Base-by-base conservation (phyloP, 1,140 invertebrate species). In the Zaprionus nigranus region DNA sequence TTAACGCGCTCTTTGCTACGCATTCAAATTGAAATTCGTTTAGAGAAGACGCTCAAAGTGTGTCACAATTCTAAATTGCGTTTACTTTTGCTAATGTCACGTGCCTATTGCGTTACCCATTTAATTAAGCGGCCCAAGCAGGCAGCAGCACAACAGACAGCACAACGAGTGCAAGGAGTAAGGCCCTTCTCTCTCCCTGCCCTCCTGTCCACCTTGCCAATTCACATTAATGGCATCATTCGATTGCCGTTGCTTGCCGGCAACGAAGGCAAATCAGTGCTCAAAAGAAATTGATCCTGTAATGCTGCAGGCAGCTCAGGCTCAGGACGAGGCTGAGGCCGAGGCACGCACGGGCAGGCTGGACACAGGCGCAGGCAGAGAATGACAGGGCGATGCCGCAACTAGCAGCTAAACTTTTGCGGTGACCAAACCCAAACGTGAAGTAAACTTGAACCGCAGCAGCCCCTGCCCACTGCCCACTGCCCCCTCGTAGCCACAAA, bases 11-110 rank as follows among this genome's bases (percentile, higher is more conserved):
- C 75, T 83, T 62, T 51, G 24, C 34, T 11, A 24, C 49, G 15
- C 57, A 62, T 75, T 26, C 24, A 49, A 61, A 46, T 46, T 57
- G 28, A 58, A 40, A 46, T 56, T 54, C 59, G 17, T 38, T 56
- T 46, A 26, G 36, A 63, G 26, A 56, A 61, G 54, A 51, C 68
- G n/a, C 49, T 65, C 30, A 36, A 87, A 78, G 68, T 88, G 85
- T 85, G 85, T 79, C 85, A 87, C 78, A 90, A 78, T 81, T 78
- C 58, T 57, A 80, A 81, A 78, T 79, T 75, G 83, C 81, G 74
- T 79, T 86, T 65, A 60, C 71, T 74, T 63, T 57, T 43, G 65
- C 58, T 75, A 87, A 74, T 76, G 79, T 87, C 79, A 85, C 82
- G 83, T 86, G 82, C 82, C 67, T 73, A 77, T 76, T 76, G 68